Conservation (phyloP, 1,140 invertebrate genomes). For the Trachelipus rathkii region DNA sequence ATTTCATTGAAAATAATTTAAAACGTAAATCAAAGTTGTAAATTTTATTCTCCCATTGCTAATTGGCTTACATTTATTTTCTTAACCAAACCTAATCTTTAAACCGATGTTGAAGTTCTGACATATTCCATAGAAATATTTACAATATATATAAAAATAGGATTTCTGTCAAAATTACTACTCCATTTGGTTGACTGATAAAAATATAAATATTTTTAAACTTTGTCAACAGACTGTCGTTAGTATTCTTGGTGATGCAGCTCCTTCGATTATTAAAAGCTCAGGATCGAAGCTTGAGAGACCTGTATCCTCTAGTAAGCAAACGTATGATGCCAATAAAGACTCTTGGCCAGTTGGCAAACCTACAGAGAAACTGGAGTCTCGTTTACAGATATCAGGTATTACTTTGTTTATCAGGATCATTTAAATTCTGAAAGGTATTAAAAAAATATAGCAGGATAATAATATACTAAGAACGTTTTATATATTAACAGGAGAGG, state of each 20-base stretch:
- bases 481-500: background rate
- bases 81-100: too few species aligned
- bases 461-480: too few species aligned
- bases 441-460: too few species aligned
- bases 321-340: conserved; percentile 67
- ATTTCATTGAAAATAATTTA: too few species aligned
- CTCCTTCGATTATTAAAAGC: conserved; percentile 27
- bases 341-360: conserved; percentile 73
- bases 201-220: background rate
- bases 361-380: conserved; percentile 71
- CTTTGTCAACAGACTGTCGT: conserved; percentile 46
- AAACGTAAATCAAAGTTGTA: too few species aligned
- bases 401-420: background rate
- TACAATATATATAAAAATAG: too few species aligned
- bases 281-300: conserved; percentile 55
- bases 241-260: conserved; percentile 43
- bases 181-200: background rate
- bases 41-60: too few species aligned
- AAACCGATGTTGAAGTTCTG: too few species aligned
- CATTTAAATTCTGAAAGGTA: background rate
- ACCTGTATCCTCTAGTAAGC: conserved; percentile 66
- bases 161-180: too few species aligned
- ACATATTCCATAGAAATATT: too few species aligned
- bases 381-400: conserved; percentile 50
- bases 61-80: too few species aligned